Conservation (phyloP, 1,140 invertebrate genomes). For the Phymorhynchus buccinoides region DNA sequence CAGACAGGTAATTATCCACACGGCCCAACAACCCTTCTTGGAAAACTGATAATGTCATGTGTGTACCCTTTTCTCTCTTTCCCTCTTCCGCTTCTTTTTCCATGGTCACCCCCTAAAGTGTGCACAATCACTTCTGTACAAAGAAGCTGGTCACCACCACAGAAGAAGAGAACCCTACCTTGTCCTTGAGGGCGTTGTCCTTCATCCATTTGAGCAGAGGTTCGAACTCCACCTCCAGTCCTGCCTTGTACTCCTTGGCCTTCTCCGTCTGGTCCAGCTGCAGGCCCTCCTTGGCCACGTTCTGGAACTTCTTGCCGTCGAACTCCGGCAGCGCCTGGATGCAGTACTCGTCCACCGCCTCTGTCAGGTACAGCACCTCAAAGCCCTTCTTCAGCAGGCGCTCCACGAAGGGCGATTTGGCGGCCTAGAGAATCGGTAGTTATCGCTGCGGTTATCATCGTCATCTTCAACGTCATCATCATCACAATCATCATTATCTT, state of each 20-base stretch:
- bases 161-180: too few species aligned
- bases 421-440: constrained; percentile 79
- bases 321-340: constrained; percentile 97
- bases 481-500: too few species aligned
- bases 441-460: too few species aligned
- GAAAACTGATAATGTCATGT: too few species aligned
- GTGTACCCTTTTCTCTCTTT: too few species aligned
- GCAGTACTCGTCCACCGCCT: constrained; percentile 98
- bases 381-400: constrained; percentile 93
- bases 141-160: too few species aligned
- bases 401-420: constrained; percentile 96
- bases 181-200: constrained; percentile 88
- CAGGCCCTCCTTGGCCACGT: constrained; percentile 98
- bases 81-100: too few species aligned
- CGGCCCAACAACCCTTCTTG: too few species aligned
- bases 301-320: constrained; percentile 99
- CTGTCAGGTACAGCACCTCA: constrained; percentile 95
- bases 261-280: constrained; percentile 86
- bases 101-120: too few species aligned
- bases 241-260: constrained; percentile 87
- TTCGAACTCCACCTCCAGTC: constrained; percentile 87
- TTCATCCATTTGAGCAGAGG: constrained; percentile 93
- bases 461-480: too few species aligned
- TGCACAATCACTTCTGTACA: too few species aligned
- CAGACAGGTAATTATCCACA: too few species aligned